Evolutionary conservation across 2,113 vertebrate species (phyloP).

Genomic region (Atractosteus spatula): DNA sequence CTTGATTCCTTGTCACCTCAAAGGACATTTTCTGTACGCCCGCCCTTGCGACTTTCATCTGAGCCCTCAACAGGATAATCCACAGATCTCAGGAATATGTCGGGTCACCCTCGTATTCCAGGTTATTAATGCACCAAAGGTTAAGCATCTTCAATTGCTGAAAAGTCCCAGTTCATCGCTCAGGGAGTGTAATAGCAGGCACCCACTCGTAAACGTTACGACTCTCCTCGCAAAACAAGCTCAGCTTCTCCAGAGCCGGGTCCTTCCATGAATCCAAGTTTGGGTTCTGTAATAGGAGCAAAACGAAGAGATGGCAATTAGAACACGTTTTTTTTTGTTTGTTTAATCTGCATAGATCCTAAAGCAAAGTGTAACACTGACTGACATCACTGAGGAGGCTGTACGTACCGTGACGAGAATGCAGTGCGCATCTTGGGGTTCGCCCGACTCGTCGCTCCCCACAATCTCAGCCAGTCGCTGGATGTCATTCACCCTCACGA

Average conservation of each 20-base stretch:
- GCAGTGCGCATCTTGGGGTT: slow-evolving; percentile 89
- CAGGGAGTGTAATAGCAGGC: slow-evolving; percentile 84
- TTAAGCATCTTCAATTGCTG: slow-evolving; percentile 45
- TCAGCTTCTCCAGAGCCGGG: slow-evolving; percentile 82
- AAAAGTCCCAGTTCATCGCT: slow-evolving; percentile 65
- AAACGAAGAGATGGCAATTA: background rate
- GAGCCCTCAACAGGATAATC: slow-evolving; percentile 72
- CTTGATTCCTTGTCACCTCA: slow-evolving; percentile 46
- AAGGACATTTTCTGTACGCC: slow-evolving; percentile 56
- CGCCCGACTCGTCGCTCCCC: slow-evolving; percentile 73
- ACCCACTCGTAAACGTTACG: slow-evolving; percentile 91
- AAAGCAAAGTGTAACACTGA: background rate
- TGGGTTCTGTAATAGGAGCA: slow-evolving; percentile 70
- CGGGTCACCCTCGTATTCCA: slow-evolving; percentile 65
- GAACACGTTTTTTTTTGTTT: background rate
- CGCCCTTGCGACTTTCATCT: slow-evolving; percentile 64
- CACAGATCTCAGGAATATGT: slow-evolving; percentile 65
- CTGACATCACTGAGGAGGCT: background rate
- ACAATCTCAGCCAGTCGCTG: slow-evolving; percentile 81
- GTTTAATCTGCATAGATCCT: background rate
- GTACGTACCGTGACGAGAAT: slow-evolving; percentile 90
- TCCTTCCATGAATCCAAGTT: slow-evolving; percentile 88
- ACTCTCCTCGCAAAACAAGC: slow-evolving; percentile 87
- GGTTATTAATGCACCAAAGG: slow-evolving; percentile 66
- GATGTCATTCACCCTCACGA: slow-evolving; percentile 86